Percentiles rank a stretch among this genome's conserved stretches.
These are phyloP conservation scores for Alligator sinensis DNA, from an alignment of 2,113 vertebrate species.

Conservation along the genomic window DNA sequence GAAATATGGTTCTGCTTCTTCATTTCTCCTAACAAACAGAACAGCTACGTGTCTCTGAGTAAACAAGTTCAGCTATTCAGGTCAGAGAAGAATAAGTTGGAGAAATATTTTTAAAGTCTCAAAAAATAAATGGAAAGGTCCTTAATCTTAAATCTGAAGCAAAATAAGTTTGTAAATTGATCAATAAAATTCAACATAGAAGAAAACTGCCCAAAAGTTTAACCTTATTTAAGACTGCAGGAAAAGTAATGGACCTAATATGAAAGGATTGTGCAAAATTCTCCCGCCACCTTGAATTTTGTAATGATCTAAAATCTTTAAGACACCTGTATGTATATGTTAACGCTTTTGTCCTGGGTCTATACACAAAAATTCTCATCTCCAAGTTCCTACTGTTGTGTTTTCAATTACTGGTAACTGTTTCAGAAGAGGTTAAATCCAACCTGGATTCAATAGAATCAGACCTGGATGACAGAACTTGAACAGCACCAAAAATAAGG, in stretches of 20 bases:
- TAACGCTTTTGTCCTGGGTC: rapidly evolving
- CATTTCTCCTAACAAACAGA: neutral
- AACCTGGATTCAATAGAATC: rapidly evolving
- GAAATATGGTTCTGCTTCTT: neutral
- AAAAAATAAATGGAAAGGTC: neutral
- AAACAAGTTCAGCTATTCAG: neutral
- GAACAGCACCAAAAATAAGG: neutral
- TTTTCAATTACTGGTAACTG: neutral
- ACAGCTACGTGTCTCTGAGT: neutral
- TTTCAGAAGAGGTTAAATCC: neutral
- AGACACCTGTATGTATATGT: neutral
- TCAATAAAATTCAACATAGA: neutral
- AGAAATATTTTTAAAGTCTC: neutral
- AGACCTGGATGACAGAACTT: neutral
- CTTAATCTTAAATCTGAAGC: neutral
- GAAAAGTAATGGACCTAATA: neutral
- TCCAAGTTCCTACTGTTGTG: neutral
- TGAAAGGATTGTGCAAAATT: neutral
- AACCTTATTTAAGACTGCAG: neutral
- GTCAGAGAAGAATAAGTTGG: neutral
- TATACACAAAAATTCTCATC: neutral
- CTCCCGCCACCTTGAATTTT: neutral
- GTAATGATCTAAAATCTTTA: neutral
- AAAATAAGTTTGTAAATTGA: neutral
- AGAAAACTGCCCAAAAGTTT: neutral